A percentile compares a stretch with the other conserved stretches of the same genome.
phyloP scores from a whole-genome alignment of 2,113 vertebrate genomes.

The Lates calcarifer region DNA sequence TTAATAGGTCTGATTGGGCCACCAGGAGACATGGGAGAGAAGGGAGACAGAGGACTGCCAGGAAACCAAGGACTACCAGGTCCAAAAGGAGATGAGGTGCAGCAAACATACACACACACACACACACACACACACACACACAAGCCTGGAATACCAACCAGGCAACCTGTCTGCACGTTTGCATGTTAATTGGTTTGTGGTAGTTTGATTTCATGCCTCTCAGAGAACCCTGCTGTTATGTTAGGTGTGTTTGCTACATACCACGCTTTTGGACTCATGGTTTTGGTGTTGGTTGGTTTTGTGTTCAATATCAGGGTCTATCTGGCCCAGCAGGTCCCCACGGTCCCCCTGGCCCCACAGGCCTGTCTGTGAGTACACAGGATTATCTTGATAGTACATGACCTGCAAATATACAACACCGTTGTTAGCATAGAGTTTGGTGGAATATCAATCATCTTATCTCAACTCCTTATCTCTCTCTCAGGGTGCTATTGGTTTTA shows the following conservation, averaged over 20 bases:
- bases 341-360: constrained; percentile 90
- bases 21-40: constrained; percentile 95
- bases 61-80: constrained; percentile 92
- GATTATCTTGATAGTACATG: background rate
- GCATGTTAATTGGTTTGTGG: too few relatives aligned
- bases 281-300: background rate
- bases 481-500: constrained; percentile 78
- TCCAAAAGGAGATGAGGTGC: constrained; percentile 95
- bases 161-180: background rate
- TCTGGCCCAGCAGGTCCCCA: constrained; percentile 87
- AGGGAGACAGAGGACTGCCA: constrained; percentile 94
- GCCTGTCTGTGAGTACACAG: constrained; percentile 90
- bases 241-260: too few relatives aligned
- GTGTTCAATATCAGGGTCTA: constrained; percentile 85
- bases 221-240: too few relatives aligned
- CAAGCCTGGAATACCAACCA: background rate
- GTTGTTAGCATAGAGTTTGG: background rate
- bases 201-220: too few relatives aligned
- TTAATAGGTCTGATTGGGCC: constrained; percentile 97
- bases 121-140: constrained; percentile 4
- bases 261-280: too few relatives aligned
- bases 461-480: constrained; percentile 15
- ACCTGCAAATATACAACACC: background rate
- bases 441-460: background rate
- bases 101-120: constrained; percentile 1